These are phyloP conservation scores for Acrobasis consociella DNA, from an alignment of 2,888 invertebrate species.

Conservation along the genomic window DNA sequence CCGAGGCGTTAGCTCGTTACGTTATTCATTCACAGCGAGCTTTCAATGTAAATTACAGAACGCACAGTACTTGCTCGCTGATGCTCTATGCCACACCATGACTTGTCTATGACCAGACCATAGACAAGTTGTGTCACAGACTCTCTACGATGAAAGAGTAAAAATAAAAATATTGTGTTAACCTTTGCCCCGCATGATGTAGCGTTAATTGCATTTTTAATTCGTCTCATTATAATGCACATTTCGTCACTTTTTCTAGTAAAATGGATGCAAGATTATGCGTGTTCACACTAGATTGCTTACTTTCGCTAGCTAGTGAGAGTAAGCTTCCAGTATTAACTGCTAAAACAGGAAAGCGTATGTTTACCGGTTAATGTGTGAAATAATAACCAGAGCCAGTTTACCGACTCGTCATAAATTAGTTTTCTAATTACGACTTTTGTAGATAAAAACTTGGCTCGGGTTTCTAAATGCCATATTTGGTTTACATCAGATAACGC, in stretches of 20 bases:
- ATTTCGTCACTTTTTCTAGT: constrained; percentile 13
- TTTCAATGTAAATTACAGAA: constrained; percentile 23
- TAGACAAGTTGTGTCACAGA: not conserved
- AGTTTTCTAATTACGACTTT: constrained; percentile 45
- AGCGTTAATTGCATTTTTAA: constrained; percentile 18
- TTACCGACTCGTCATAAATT: constrained; percentile 45
- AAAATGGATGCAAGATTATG: constrained; percentile 23
- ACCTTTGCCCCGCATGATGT: constrained; percentile 11
- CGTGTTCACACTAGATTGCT: constrained; percentile 46
- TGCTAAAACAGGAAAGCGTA: constrained; percentile 47
- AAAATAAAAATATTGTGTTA: not conserved
- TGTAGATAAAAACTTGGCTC: constrained; percentile 33
- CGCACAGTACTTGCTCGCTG: not conserved
- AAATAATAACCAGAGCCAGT: constrained; percentile 43
- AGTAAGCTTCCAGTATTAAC: constrained; percentile 56
- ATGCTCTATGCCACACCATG: not conserved
- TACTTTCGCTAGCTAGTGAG: constrained; percentile 69
- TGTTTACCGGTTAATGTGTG: constrained; percentile 45
- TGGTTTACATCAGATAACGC: constrained; percentile 27
- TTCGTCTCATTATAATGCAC: constrained; percentile 9
- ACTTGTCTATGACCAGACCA: not conserved
- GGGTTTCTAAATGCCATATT: constrained; percentile 35
- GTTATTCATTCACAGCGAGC: constrained; percentile 22
- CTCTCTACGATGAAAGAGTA: not conserved
- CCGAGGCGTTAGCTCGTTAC: constrained; percentile 21